Evolutionary conservation across 2,888 invertebrate genomes (phyloP).

Genomic region (Sphaerophoria taeniata): DNA sequence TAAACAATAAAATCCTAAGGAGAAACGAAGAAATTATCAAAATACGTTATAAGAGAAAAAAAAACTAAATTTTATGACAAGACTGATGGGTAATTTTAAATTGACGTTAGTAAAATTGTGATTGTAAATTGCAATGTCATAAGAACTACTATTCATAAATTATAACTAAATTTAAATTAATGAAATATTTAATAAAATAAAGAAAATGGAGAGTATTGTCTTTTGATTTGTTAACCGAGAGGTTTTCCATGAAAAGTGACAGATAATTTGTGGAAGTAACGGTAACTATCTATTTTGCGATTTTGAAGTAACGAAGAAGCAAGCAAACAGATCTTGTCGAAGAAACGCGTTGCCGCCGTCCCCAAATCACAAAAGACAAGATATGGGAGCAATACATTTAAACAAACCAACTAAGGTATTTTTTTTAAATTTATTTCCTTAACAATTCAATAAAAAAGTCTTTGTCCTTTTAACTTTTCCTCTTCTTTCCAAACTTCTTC

Average conservation of each 20-base stretch:
- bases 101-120: conserved; percentile 65
- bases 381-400: no score
- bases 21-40: conserved; percentile 59
- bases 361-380: no score
- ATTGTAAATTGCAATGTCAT: conserved; percentile 67
- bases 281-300: no score
- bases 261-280: background rate
- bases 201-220: background rate
- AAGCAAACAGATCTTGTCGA: no score
- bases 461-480: conserved; percentile 47
- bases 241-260: background rate
- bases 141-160: conserved; percentile 58
- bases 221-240: background rate
- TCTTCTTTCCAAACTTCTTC: conserved; percentile 64
- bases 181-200: background rate
- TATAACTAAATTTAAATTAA: conserved; percentile 42
- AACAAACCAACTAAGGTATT: no score
- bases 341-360: no score
- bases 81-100: conserved; percentile 73
- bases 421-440: background rate
- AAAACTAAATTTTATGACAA: conserved; percentile 68
- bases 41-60: conserved; percentile 59
- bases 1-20: conserved; percentile 21
- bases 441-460: background rate
- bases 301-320: no score